Evolutionary conservation across 2,888 invertebrate genomes (phyloP).

Genomic region (Caenorhabditis virilis): DNA sequence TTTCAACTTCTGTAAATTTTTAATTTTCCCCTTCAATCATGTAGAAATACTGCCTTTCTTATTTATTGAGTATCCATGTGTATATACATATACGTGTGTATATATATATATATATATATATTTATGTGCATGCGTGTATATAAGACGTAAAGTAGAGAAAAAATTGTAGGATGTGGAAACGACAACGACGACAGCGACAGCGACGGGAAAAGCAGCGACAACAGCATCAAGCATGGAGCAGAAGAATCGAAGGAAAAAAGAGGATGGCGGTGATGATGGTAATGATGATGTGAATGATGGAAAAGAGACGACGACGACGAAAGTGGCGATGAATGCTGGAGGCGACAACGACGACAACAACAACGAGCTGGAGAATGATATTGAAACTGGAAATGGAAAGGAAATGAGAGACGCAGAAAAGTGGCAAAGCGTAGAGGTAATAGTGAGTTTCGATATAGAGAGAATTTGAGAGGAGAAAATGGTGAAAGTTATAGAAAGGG

Average conservation of each 20-base stretch:
- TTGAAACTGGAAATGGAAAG: conserved; percentile 1
- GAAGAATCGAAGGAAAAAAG: conserved; percentile 1
- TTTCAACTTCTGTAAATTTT: too few species aligned
- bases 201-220: neutral
- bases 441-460: conserved; percentile 1
- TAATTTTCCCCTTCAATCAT: too few species aligned
- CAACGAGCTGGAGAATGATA: neutral
- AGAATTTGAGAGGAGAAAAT: conserved; percentile 5
- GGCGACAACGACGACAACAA: neutral
- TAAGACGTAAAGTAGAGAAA: conserved; percentile 1
- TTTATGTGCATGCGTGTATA: neutral
- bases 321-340: too few species aligned
- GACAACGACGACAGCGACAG: conserved; percentile 4
- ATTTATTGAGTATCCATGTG: neutral
- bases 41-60: neutral
- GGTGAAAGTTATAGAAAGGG: conserved; percentile 14
- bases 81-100: neutral
- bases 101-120: neutral
- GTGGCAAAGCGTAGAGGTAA: conserved; percentile 1
- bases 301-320: neutral
- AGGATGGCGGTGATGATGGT: neutral
- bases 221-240: neutral
- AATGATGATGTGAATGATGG: neutral
- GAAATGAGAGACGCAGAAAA: conserved; percentile 11
- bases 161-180: conserved; percentile 10